Conservation (phyloP, 2,888 invertebrate species). For the Nemurella pictetii region DNA sequence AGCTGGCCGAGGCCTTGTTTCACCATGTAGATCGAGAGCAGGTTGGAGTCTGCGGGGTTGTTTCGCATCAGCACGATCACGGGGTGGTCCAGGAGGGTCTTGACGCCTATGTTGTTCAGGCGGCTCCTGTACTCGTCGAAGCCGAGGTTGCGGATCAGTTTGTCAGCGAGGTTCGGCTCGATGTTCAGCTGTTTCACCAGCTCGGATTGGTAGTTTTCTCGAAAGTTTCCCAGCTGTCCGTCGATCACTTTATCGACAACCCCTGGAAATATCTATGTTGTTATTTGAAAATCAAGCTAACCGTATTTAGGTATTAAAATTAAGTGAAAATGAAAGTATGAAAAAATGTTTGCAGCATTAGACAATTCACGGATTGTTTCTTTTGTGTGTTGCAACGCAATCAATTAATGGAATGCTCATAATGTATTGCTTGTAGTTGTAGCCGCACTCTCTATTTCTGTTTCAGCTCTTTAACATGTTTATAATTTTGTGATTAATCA, state of each 20-base stretch:
- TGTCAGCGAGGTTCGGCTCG: neutral
- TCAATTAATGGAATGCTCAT: neutral
- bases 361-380: neutral
- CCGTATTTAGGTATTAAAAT: too few species aligned
- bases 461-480: neutral
- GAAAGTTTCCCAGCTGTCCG: neutral
- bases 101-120: neutral
- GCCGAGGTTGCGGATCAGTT: neutral
- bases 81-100: neutral
- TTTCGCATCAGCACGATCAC: neutral
- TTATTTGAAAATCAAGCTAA: neutral
- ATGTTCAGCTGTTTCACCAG: conserved; percentile 1
- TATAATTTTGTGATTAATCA: neutral
- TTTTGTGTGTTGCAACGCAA: neutral
- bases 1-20: neutral
- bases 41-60: neutral
- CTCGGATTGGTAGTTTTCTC: neutral
- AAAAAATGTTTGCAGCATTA: neutral
- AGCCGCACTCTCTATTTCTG: neutral
- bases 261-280: neutral
- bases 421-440: neutral
- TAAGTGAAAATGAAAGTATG: neutral
- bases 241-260: neutral
- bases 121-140: neutral
- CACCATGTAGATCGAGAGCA: conserved; percentile 1